Conservation (phyloP, 2,888 invertebrate genomes). For the Nezara viridula region DNA sequence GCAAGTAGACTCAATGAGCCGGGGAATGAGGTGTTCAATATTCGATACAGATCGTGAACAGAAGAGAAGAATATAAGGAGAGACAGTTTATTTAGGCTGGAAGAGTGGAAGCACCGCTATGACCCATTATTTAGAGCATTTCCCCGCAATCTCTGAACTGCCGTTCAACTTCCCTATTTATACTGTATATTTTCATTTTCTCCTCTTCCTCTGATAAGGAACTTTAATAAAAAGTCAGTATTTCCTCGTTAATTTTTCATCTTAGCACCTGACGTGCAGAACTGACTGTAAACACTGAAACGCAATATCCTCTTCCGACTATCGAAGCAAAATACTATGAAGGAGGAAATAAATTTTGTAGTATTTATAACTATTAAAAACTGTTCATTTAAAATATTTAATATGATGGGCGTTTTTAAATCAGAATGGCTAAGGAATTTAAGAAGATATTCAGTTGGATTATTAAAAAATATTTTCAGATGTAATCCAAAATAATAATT, state of each 20-base stretch:
- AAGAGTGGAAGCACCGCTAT: not conserved
- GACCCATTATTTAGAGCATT: slow-evolving; percentile 35
- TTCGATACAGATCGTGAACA: not conserved
- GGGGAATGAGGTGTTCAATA: slow-evolving; percentile 3
- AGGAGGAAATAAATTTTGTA: not conserved
- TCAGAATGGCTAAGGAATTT: too few relatives aligned
- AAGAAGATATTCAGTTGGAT: too few relatives aligned
- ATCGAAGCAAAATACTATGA: not conserved
- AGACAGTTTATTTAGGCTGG: slow-evolving; percentile 21
- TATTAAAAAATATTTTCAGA: too few relatives aligned
- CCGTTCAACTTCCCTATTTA: slow-evolving; percentile 20
- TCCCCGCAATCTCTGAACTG: slow-evolving; percentile 45
- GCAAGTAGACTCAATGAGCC: not conserved
- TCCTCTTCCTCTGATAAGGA: slow-evolving; percentile 26
- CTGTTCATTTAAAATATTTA: too few relatives aligned
- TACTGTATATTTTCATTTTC: slow-evolving; percentile 35
- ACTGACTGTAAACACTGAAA: not conserved
- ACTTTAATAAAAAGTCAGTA: slow-evolving; percentile 25
- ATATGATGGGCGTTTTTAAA: too few relatives aligned
- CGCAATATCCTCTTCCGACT: not conserved
- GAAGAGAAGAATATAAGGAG: not conserved
- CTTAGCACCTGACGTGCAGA: not conserved
- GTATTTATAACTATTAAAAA: not conserved
- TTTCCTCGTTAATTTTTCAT: slow-evolving; percentile 28
- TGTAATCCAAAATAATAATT: too few relatives aligned